Evolutionary conservation across 2,113 vertebrate species (phyloP), one percentile per base, ranked within the genome.

Genomic region (Anhinga rufa): DNA sequence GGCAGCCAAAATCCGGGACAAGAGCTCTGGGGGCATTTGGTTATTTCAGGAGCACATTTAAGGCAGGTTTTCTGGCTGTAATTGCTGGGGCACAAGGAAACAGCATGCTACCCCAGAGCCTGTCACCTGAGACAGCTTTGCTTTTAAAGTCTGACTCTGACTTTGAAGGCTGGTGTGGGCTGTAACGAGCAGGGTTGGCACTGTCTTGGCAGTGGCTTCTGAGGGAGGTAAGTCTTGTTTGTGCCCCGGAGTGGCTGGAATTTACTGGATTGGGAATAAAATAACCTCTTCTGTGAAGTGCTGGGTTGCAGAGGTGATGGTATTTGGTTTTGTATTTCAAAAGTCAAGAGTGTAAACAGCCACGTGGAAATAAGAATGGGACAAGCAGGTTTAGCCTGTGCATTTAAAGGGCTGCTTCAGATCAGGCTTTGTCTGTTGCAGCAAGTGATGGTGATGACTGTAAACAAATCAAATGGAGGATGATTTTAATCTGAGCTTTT

Each of bases 171-270:
- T 68, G 72, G 4, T 60, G 80, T 77, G 69, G 48, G 77, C 52
- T 81, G 79, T 58, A 60, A 61, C 0, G 1, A 19, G 36, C 16
- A 34, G 44, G 26, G 6, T 46, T 91, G 69, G 16, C 34, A 38
- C 17, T 51, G 60, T 83, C 72, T 89, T 0, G 0, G 32, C 17
- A 2, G 32, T 0, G 0, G 51, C 60, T 93, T 74, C 60, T 66
- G 62, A 31, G 32, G 32, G 60, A 86, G 21, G 9, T 31, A 8
- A 62, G 44, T n/a, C 61, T 52, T 71, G 6, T 52, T 76, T 81
- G 42, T 86, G 72, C 51, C 38, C 60, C 3, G 0, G 11, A 26
- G 18, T 34, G n/a, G 5, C 42, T 89, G 89, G 28, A 88, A 14
- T 9, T 42, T 85, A 17, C 12, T 44, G 36, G 24, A 17, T 52